These are phyloP conservation scores for Melieria picta DNA, from an alignment of 2,888 invertebrate species.

Conservation along the genomic window DNA sequence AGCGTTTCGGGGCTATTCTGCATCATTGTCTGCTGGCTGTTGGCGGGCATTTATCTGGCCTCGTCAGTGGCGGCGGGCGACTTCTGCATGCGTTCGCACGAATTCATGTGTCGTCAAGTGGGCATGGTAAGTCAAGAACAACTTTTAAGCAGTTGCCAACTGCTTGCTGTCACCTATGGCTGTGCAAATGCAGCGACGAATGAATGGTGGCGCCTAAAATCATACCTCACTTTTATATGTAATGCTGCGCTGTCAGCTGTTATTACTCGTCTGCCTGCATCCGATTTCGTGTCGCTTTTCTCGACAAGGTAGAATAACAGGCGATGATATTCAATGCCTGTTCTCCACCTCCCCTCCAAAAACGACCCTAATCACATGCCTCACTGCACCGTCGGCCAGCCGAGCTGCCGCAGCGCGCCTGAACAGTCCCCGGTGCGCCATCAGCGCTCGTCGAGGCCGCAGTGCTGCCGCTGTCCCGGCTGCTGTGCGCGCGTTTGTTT, in stretches of 20 bases:
- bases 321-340: background rate
- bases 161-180: too few species aligned
- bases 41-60: slow-evolving; percentile 87
- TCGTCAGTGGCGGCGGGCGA: slow-evolving; percentile 86
- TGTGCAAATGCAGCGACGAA: too few species aligned
- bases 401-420: too few species aligned
- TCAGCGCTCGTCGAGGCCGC: too few species aligned
- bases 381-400: slow-evolving; percentile 9
- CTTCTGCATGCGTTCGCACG: slow-evolving; percentile 85
- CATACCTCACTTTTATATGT: background rate
- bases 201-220: background rate
- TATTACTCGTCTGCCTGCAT: background rate
- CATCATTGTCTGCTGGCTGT: slow-evolving; percentile 78
- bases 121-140: slow-evolving; percentile 60
- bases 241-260: background rate
- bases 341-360: slow-evolving; percentile 3
- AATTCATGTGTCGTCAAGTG: slow-evolving; percentile 65
- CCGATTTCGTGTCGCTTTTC: background rate
- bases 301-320: background rate
- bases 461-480: too few species aligned
- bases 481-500: background rate
- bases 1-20: slow-evolving; percentile 80
- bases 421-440: too few species aligned
- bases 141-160: background rate
- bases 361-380: slow-evolving; percentile 31